Percentiles rank a stretch among this genome's conserved stretches.
Conservation (phyloP, 2,113 vertebrate species). For the Brachirus orientalis region DNA sequence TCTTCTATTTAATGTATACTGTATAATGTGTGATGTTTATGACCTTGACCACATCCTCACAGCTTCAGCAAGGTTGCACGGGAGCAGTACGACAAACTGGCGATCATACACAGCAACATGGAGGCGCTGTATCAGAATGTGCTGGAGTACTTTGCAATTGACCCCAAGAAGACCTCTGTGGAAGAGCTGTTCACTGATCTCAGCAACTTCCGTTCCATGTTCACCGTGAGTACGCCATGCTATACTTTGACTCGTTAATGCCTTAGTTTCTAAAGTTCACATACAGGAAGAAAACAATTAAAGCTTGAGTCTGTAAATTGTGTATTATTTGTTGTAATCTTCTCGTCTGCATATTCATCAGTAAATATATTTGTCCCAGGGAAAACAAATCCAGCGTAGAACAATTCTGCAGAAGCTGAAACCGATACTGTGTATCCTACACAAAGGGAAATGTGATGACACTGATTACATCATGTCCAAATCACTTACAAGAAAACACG, state of each 20-base stretch:
- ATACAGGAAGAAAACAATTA: no score
- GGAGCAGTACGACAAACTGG: conserved; percentile 90
- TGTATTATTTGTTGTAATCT: no score
- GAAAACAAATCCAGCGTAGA: no score
- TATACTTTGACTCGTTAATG: not conserved
- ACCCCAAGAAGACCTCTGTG: conserved; percentile 93
- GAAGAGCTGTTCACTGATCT: conserved; percentile 95
- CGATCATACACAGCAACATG: conserved; percentile 90
- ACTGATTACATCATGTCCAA: no score
- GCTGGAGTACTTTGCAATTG: conserved; percentile 89
- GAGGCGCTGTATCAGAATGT: conserved; percentile 87
- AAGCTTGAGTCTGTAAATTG: no score
- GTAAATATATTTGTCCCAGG: no score
- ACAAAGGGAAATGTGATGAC: no score
- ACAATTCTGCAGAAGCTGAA: no score
- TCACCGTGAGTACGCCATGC: conserved; percentile 81
- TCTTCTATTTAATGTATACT: no score
- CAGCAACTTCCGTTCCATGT: conserved; percentile 94
- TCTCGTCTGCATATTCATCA: no score
- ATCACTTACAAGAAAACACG: no score
- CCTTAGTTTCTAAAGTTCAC: not conserved
- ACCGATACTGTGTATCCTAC: no score
- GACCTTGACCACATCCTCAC: conserved; percentile 86
- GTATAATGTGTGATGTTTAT: conserved; percentile 1
- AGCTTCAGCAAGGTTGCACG: conserved; percentile 88